Conservation (phyloP, 2,888 invertebrate genomes). For the Craniophora ligustri region DNA sequence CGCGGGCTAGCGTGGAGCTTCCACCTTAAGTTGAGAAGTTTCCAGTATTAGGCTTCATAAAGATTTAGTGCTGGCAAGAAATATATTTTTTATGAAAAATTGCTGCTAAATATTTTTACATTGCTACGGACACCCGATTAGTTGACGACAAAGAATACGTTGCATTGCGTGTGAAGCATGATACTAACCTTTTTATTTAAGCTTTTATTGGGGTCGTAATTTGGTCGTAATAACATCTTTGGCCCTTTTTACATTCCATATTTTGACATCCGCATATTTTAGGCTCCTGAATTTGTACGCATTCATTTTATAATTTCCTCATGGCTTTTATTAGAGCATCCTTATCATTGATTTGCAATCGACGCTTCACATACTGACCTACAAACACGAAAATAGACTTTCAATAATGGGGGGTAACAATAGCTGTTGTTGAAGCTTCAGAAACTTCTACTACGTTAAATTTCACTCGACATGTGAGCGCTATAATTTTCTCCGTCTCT, state of each 20-base stretch:
- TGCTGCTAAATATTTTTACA: too few species aligned
- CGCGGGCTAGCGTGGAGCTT: too few species aligned
- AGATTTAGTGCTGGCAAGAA: too few species aligned
- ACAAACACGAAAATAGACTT: conserved; percentile 57
- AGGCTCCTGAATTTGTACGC: not conserved
- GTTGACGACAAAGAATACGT: conserved; percentile 7
- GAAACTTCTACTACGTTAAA: conserved; percentile 41
- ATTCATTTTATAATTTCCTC: not conserved
- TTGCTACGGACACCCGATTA: not conserved
- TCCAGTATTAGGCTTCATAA: too few species aligned
- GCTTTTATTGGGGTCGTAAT: conserved; percentile 29
- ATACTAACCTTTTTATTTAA: conserved; percentile 36
- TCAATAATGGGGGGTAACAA: conserved; percentile 61
- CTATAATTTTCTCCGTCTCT: conserved; percentile 31
- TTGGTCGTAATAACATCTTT: conserved; percentile 31
- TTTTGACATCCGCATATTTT: conserved; percentile 19
- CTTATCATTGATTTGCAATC: conserved; percentile 44
- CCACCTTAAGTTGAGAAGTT: too few species aligned
- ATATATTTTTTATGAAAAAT: too few species aligned
- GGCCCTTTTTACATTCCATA: conserved; percentile 13
- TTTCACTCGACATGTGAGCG: conserved; percentile 20
- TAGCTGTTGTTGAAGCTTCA: conserved; percentile 51
- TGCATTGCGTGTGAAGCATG: conserved; percentile 44
- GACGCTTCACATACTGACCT: conserved; percentile 65
- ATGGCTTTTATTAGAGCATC: conserved; percentile 2